Evolutionary conservation across 2,113 vertebrate species (phyloP).

Genomic region (Dascyllus trimaculatus): DNA sequence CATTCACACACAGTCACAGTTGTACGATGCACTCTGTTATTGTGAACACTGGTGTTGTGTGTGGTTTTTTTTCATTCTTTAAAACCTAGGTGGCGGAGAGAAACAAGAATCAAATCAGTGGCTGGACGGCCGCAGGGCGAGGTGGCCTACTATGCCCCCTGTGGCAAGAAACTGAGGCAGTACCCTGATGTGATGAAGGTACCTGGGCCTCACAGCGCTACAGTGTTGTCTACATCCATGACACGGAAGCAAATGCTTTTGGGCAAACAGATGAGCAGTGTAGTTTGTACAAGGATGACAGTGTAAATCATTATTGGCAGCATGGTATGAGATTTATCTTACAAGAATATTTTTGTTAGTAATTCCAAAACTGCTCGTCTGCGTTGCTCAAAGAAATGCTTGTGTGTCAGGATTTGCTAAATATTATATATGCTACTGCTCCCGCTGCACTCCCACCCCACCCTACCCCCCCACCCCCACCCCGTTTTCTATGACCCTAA

Average conservation of each 20-base stretch:
- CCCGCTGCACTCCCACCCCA: slow-evolving; percentile 45
- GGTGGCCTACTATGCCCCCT: slow-evolving; percentile 95
- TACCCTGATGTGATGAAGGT: slow-evolving; percentile 99
- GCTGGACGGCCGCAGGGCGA: slow-evolving; percentile 94
- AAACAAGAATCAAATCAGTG: slow-evolving; percentile 93
- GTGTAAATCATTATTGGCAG: slow-evolving; percentile 7
- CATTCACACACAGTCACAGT: not conserved
- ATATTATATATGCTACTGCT: slow-evolving; percentile 43
- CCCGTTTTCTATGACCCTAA: slow-evolving; percentile 64
- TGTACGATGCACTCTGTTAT: not conserved
- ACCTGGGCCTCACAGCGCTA: slow-evolving; percentile 52
- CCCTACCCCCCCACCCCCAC: slow-evolving; percentile 36
- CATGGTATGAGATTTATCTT: slow-evolving; percentile 25
- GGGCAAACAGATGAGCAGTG: slow-evolving; percentile 56
- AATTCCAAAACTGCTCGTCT: slow-evolving; percentile 41
- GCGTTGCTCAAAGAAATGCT: slow-evolving; percentile 62
- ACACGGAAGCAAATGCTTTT: slow-evolving; percentile 65
- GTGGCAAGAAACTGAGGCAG: slow-evolving; percentile 97
- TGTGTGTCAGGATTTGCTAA: slow-evolving; percentile 51
- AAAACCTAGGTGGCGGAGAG: slow-evolving; percentile 93
- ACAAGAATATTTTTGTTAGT: not conserved
- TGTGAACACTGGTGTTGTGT: slow-evolving; percentile 12
- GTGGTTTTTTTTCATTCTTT: slow-evolving; percentile 2
- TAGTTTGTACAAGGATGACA: slow-evolving; percentile 26
- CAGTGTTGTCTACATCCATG: slow-evolving; percentile 17